Conservation (phyloP, 2,113 vertebrate species). For the Vimba vimba region DNA sequence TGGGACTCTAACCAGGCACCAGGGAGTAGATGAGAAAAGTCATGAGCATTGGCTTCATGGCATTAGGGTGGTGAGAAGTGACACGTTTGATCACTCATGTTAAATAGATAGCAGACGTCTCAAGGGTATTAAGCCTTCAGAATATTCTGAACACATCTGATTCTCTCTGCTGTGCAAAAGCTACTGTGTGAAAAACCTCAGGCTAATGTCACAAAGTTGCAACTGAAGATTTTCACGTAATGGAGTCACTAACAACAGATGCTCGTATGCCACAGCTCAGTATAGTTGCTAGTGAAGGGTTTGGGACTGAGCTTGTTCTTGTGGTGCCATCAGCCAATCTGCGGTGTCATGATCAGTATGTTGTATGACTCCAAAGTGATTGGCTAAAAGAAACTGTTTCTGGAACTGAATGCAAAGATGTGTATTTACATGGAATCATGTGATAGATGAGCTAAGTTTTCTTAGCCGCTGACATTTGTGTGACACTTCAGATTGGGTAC, state of each 20-base stretch:
- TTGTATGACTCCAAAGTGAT: not conserved
- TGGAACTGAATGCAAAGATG: not conserved
- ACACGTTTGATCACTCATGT: not conserved
- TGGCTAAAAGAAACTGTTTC: not conserved
- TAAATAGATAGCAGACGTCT: not conserved
- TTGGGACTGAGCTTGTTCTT: slow-evolving; percentile 2
- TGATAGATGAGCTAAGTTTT: no score
- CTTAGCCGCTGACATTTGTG: no score
- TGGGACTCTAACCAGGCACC: not conserved
- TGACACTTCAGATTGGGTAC: no score
- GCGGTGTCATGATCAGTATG: not conserved
- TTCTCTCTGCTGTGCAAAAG: not conserved
- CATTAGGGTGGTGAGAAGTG: slow-evolving; percentile 19
- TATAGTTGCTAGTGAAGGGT: not conserved
- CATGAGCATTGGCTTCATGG: slow-evolving; percentile 6
- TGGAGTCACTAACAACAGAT: not conserved
- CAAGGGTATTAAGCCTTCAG: not conserved
- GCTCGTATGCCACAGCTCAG: not conserved
- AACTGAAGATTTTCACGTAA: not conserved
- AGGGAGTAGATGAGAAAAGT: slow-evolving; percentile 28
- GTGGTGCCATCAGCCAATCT: not conserved
- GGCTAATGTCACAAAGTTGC: not conserved
- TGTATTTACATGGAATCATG: no score
- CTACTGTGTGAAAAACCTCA: not conserved
- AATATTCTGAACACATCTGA: slow-evolving; percentile 5